These are phyloP conservation scores for Aplochiton taeniatus DNA, from an alignment of 2,797 vertebrate species.

Conservation along the genomic window DNA sequence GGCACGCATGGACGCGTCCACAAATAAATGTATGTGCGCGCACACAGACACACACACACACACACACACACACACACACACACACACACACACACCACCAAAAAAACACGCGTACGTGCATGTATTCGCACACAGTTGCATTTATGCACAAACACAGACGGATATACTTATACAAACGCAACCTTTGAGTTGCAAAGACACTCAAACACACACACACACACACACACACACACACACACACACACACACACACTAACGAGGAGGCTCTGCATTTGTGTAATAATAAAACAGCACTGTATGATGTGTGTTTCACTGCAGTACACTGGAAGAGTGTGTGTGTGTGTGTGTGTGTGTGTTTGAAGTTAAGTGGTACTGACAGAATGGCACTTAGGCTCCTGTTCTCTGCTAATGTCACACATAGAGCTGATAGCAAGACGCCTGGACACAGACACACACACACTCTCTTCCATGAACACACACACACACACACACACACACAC, in stretches of 20 bases:
- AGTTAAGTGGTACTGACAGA: constrained; percentile 61
- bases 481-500: neutral
- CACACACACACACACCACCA: constrained; percentile 6
- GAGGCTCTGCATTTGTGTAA: neutral
- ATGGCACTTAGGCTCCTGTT: constrained; percentile 51
- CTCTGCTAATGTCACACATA: constrained; percentile 61
- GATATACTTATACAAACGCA: no score
- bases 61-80: constrained; percentile 12
- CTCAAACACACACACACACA: constrained; percentile 1
- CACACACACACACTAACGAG: constrained; percentile 13
- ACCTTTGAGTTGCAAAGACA: no score
- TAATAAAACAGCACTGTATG: constrained; percentile 29
- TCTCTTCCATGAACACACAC: neutral
- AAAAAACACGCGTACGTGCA: no score
- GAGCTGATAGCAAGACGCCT: constrained; percentile 39
- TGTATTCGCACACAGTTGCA: no score
- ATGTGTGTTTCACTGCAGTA: constrained; percentile 10
- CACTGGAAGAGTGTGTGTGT: neutral
- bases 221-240: constrained; percentile 17
- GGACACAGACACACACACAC: constrained; percentile 12
- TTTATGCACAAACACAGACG: no score
- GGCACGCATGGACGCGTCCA: no score
- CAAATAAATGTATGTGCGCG: constrained; percentile 10
- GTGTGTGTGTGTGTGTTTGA: constrained; percentile 26
- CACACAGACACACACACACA: constrained; percentile 33